phyloP scores from a whole-genome alignment of 1,140 invertebrate species.

The Tetramorium alpestre region DNA sequence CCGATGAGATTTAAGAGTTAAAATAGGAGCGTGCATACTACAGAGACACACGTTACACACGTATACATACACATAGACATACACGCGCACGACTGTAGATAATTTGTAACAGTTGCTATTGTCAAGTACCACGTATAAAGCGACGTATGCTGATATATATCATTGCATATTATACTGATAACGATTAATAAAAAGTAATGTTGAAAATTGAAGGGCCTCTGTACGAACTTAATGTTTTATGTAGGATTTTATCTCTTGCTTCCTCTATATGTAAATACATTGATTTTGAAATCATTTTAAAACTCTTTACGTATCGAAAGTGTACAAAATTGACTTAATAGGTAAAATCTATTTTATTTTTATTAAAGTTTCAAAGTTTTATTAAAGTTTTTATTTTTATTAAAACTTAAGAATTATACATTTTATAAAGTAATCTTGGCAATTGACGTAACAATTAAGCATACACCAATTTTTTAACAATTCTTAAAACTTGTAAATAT shows the following conservation, averaged over 20 bases:
- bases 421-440: background rate
- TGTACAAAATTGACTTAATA: background rate
- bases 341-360: background rate
- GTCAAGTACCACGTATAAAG: constrained; percentile 80
- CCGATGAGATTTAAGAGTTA: constrained; percentile 37
- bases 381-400: background rate
- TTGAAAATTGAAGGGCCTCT: constrained; percentile 77
- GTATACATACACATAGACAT: constrained; percentile 60
- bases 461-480: background rate
- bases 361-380: background rate
- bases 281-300: background rate
- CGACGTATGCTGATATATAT: constrained; percentile 71
- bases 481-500: background rate
- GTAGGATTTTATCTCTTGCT: background rate
- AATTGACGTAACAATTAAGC: background rate
- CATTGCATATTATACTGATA: constrained; percentile 84
- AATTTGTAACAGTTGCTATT: constrained; percentile 84
- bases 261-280: background rate
- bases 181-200: constrained; percentile 85
- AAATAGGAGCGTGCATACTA: constrained; percentile 52
- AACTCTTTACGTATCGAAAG: background rate
- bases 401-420: background rate
- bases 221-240: background rate
- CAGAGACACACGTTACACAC: constrained; percentile 46
- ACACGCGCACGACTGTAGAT: constrained; percentile 82